Conservation (phyloP, 2,113 vertebrate genomes). For the Daubentonia madagascariensis region DNA sequence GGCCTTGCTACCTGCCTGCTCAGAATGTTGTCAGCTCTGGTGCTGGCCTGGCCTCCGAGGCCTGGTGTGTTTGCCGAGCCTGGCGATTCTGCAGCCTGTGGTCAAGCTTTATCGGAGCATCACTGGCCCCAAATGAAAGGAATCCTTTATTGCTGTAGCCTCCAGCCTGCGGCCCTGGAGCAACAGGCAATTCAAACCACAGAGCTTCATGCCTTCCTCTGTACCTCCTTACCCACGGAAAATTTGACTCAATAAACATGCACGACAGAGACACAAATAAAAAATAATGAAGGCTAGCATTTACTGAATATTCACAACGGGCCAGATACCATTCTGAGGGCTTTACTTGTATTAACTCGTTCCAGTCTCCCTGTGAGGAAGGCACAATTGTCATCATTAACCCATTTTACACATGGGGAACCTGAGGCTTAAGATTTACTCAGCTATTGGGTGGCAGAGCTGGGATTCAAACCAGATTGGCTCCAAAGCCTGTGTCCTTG, state of each 20-base stretch:
- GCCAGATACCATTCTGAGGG: neutral
- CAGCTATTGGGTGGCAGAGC: neutral
- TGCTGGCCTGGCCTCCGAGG: neutral
- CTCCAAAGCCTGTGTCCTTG: neutral
- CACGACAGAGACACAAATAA: slow-evolving; percentile 21
- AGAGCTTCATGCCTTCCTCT: neutral
- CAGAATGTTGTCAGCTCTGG: neutral
- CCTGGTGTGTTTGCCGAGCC: neutral
- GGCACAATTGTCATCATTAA: rapidly evolving
- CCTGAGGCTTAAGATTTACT: neutral
- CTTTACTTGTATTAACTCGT: neutral
- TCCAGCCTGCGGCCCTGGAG: slow-evolving; percentile 21
- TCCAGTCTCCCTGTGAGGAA: neutral
- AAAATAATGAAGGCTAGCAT: neutral
- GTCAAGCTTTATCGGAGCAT: slow-evolving; percentile 54
- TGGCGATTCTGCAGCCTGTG: neutral
- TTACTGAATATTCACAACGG: neutral
- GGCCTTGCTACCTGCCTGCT: neutral
- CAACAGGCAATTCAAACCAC: neutral
- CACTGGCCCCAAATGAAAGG: slow-evolving; percentile 34
- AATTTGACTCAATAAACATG: slow-evolving; percentile 56
- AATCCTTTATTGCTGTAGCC: neutral
- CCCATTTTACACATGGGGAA: neutral
- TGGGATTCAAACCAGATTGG: neutral
- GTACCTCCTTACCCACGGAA: slow-evolving; percentile 36